phyloP scores from a whole-genome alignment of 2,888 invertebrate genomes.

The Hipparchia semele region DNA sequence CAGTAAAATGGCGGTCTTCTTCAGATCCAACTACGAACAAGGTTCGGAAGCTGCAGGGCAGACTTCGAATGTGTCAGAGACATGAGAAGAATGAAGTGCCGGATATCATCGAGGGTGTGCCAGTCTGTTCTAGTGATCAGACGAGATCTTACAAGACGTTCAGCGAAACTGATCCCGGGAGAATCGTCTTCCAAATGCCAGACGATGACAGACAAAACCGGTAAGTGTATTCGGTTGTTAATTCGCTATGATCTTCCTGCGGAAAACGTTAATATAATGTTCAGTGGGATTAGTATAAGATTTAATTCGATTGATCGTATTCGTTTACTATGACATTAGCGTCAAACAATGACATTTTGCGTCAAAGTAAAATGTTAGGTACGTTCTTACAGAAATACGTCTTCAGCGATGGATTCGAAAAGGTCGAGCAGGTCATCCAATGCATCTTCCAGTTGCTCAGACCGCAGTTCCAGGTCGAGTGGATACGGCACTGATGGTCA shows the following conservation, averaged over 20 bases:
- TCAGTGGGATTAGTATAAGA: no score
- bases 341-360: no score
- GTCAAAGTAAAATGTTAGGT: no score
- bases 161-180: constrained; percentile 55
- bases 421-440: constrained; percentile 74
- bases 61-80: constrained; percentile 69
- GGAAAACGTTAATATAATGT: no score
- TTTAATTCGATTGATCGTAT: no score
- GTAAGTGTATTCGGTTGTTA: constrained; percentile 47
- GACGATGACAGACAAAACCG: constrained; percentile 65
- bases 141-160: constrained; percentile 58
- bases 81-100: constrained; percentile 79
- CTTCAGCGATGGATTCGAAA: constrained; percentile 58
- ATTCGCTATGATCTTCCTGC: no score
- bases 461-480: constrained; percentile 74
- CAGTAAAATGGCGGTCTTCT: constrained; percentile 69
- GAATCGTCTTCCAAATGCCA: constrained; percentile 68
- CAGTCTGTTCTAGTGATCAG: constrained; percentile 72
- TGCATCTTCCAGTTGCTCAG: constrained; percentile 74
- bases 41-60: constrained; percentile 64
- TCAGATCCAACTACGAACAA: constrained; percentile 70
- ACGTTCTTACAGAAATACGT: constrained; percentile 21
- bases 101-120: constrained; percentile 79
- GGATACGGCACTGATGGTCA: constrained; percentile 73
- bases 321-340: no score